These are phyloP conservation scores for Rhingia campestris DNA, from an alignment of 2,888 invertebrate species.

Conservation along the genomic window DNA sequence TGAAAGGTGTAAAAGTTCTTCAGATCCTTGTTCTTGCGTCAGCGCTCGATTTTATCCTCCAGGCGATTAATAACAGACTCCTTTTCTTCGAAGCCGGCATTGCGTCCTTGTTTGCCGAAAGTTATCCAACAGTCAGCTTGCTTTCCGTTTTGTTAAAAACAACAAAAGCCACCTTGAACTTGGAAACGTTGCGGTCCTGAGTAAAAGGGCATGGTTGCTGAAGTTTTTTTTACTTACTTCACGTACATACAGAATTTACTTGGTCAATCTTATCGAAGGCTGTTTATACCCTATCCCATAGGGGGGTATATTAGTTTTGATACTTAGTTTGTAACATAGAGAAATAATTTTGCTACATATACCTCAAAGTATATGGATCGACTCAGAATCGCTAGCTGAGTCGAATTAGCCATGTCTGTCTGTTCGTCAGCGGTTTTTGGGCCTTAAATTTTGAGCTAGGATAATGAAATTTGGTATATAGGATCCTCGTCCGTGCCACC, in stretches of 20 bases:
- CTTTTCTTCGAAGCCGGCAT: constrained; percentile 89
- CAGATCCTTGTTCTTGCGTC: constrained; percentile 88
- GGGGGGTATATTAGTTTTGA: no score
- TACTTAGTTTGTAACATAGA: no score
- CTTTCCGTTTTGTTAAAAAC: constrained; percentile 88
- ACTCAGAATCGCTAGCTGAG: no score
- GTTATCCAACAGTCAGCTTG: constrained; percentile 94
- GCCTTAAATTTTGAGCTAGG: no score
- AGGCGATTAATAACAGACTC: constrained; percentile 89
- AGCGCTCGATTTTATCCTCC: constrained; percentile 86
- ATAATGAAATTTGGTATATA: no score
- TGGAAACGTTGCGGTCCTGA: constrained; percentile 77
- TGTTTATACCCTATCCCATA: no score
- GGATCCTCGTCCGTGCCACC: no score
- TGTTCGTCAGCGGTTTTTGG: no score
- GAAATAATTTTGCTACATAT: no score
- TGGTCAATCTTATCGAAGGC: constrained; percentile 84
- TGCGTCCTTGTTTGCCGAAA: constrained; percentile 90
- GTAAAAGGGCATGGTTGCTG: constrained; percentile 76
- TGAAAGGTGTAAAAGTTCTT: constrained; percentile 96
- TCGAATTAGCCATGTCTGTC: no score
- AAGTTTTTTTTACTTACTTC: constrained; percentile 75
- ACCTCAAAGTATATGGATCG: no score
- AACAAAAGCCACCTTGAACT: constrained; percentile 90
- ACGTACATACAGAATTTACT: constrained; percentile 79